Evolutionary conservation across 2,888 invertebrate species (phyloP).

Genomic region (Hyposoter didymator): DNA sequence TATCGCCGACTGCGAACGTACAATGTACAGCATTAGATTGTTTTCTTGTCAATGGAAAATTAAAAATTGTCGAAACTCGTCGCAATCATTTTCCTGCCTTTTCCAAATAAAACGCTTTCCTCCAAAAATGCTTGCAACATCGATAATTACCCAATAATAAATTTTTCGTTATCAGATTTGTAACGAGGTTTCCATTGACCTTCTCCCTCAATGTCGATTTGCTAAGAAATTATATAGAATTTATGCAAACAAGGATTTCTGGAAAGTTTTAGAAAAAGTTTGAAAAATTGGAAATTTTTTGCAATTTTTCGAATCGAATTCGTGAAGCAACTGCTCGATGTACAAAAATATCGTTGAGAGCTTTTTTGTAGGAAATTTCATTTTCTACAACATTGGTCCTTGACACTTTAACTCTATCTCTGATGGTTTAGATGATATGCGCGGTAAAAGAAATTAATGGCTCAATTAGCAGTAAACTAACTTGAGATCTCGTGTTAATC

Average conservation of each 20-base stretch:
- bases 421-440: background rate
- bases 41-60: conserved; percentile 8
- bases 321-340: background rate
- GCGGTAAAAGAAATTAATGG: background rate
- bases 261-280: too few species aligned
- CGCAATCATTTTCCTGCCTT: background rate
- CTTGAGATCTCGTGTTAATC: conserved; percentile 21
- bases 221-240: background rate
- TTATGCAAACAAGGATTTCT: too few species aligned
- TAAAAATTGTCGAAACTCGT: background rate
- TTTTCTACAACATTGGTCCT: background rate
- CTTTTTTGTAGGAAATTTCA: background rate
- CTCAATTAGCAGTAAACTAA: conserved; percentile 8
- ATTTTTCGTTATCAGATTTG: background rate
- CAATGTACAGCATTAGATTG: conserved; percentile 23
- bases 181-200: background rate
- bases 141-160: background rate
- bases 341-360: background rate
- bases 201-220: background rate
- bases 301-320: background rate
- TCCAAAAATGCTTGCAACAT: background rate
- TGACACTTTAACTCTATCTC: background rate
- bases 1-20: conserved; percentile 36
- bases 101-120: background rate
- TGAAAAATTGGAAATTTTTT: background rate